Base-by-base conservation (phyloP, 1,140 invertebrate species). In the Lineus longissimus region DNA sequence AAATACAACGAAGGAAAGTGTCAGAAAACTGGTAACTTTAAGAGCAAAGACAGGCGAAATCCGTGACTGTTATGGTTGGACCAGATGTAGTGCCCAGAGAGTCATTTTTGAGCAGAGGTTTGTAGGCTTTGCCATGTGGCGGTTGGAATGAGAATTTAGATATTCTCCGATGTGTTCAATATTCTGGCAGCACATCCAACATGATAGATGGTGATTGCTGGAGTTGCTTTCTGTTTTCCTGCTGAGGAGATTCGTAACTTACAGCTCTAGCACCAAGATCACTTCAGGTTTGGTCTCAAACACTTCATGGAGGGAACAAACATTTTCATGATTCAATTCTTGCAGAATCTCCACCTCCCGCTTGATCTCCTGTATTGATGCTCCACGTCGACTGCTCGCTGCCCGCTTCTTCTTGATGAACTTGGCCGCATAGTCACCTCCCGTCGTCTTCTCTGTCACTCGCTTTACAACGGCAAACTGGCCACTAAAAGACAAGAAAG, bases 391-490 rank as follows among this genome's bases (percentile, higher is more conserved):
- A 22, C 64, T 67, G 9, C 19, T 23, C 1, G 59, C 40, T 15
- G 71, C 69, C 73, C 93, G 87, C 69, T 93, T 84, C 81, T 96
- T 94, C 79, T 90, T 88, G 68, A 97, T 90, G 83, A 92, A 95
- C 84, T 98, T 98, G 66, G 94, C 95, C 0, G 95, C 95, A 85
- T 91, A 97, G 78, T 92, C 88, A 67, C 87, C 85, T 29, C 91
- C 90, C 9, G 90, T 92, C 64, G 87, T 86, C 76, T 89, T 87
- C 79, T 96, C 90, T n/a, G 87, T 86, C 71, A 93, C 93, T 81
- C 91, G 87, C 68, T 91, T 88, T 55, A 98, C 95, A 62, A 93
- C 89, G 19, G 95, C 95, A 82, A 96, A 98, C 85, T 97, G 96
- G 40, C 95, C 95, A 79, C 94, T 97, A 66, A 30, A 76, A 72